A percentile compares a stretch with the other conserved stretches of the same genome.
Evolutionary conservation across 1,140 invertebrate species (phyloP).

Genomic region (Aricia agestis): DNA sequence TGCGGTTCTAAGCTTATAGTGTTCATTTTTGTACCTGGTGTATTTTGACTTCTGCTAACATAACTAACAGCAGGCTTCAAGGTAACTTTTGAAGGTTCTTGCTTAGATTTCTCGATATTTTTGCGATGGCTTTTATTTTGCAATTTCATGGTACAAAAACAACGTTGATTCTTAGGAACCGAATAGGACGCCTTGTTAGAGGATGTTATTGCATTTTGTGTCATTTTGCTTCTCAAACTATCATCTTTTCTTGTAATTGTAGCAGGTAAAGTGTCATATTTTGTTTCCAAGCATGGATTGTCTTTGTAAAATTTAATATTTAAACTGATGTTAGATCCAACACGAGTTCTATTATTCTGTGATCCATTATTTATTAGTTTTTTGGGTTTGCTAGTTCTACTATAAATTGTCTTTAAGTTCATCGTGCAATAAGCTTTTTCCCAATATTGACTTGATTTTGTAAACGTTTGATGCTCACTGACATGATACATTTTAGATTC

Average conservation of each 20-base stretch:
- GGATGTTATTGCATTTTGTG: not conserved
- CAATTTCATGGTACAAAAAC: not conserved
- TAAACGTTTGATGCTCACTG: not conserved
- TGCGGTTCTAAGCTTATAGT: not conserved
- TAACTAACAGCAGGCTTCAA: not conserved
- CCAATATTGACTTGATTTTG: not conserved
- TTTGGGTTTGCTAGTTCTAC: not conserved
- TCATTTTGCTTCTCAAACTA: not conserved
- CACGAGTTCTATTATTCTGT: not conserved
- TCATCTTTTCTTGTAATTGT: not conserved
- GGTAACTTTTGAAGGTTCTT: not conserved
- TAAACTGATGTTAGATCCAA: not conserved
- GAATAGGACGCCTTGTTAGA: not conserved
- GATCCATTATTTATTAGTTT: not conserved
- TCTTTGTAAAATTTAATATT: conserved; percentile 4
- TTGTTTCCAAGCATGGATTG: not conserved
- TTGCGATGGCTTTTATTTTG: not conserved
- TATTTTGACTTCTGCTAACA: not conserved
- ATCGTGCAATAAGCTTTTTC: not conserved
- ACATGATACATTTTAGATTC: not conserved
- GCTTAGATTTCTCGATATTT: not conserved
- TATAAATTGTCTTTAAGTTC: not conserved
- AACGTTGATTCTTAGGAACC: not conserved
- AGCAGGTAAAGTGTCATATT: not conserved
- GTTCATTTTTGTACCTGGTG: not conserved